Base-by-base conservation (phyloP, 2,888 invertebrate species). In the Dioctria rufipes region DNA sequence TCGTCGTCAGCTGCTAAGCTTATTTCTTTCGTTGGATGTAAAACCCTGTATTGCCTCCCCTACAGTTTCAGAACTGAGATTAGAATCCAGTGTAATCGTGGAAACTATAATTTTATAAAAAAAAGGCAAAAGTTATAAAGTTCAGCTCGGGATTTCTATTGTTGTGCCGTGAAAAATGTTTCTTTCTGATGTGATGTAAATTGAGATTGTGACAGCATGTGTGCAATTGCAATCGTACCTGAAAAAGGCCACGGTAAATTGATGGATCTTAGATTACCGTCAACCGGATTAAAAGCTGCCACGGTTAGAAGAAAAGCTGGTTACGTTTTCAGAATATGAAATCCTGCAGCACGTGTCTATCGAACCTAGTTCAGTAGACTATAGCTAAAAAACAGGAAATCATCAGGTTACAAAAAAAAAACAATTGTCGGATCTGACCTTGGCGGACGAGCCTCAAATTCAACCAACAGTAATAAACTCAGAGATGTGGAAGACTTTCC, bases 21-120 rank as follows among this genome's bases (percentile, higher is more conserved):
- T 25, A 25, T 25, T 25, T 2, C 2, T 25, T 25, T 25, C 2
- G 25, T 25, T 25, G 25, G 25, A 25, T 25, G 25, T 25, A 25
- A 25, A 25, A 25, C 25, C 2, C 25, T 25, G 25, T 25, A 25
- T 25, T n/a, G n/a, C n/a, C n/a, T n/a, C 25, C 25, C 25, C 25
- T 25, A 25, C 25, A 25, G 25, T 25, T 25, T 25, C 25, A 25
- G 25, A 25, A 25, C 1, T 25, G 25, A 25, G 25, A 25, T 25
- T 25, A 25, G 25, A 71, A 81, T 75, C 65, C 11, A 40, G 54
- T 60, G 39, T 71, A 81, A 71, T 37, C 40, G n/a, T 54, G n/a
- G 54, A 54, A 54, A 43, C 6, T 49, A 49, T 51, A 54, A n/a
- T 54, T 54, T 4, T 4, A 25, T 25, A 3, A 11, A 8, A n/a